A percentile compares a stretch with the other conserved stretches of the same genome.
These are phyloP conservation scores for Lampropteryx suffumata DNA, from an alignment of 2,888 invertebrate genomes.

Conservation along the genomic window DNA sequence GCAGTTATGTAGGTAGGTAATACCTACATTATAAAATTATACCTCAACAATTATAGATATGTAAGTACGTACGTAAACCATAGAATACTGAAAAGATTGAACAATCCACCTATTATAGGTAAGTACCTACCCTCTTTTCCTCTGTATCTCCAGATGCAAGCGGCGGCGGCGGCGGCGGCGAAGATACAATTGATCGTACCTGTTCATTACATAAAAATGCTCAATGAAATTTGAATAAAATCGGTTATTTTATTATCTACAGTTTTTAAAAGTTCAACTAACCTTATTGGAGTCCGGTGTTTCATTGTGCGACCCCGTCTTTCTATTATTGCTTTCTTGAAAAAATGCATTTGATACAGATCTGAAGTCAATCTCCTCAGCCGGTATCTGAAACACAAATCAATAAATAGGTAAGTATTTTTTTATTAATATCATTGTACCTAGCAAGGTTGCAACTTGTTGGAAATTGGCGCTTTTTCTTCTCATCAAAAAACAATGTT, in stretches of 20 bases:
- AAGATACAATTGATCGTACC: conserved; percentile 35
- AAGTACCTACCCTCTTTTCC: conserved; percentile 30
- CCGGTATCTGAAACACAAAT: conserved; percentile 60
- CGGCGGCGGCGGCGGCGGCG: conserved; percentile 31
- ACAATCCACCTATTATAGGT: too few relatives aligned
- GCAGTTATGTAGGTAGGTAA: too few relatives aligned
- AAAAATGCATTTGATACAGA: conserved; percentile 73
- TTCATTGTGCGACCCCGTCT: conserved; percentile 65
- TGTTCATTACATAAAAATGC: conserved; percentile 13
- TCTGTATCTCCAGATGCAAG: conserved; percentile 28
- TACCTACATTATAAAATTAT: too few relatives aligned
- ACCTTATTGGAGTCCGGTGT: conserved; percentile 75
- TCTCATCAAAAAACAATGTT: too few relatives aligned
- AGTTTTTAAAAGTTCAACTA: conserved; percentile 1
- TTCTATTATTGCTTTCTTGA: conserved; percentile 70
- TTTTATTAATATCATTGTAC: too few relatives aligned
- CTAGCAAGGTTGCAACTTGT: too few relatives aligned
- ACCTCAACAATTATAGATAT: too few relatives aligned
- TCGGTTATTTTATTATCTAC: too few relatives aligned
- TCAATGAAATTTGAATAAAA: not conserved
- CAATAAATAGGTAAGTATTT: not conserved
- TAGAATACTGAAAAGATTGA: too few relatives aligned
- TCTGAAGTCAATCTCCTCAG: conserved; percentile 70
- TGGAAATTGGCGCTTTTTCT: too few relatives aligned
- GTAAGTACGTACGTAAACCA: too few relatives aligned